A percentile compares a stretch with the other conserved stretches of the same genome.
phyloP scores from a whole-genome alignment of 64 coral and sea anemone genomes.

The Dendronephthya gigantea region DNA sequence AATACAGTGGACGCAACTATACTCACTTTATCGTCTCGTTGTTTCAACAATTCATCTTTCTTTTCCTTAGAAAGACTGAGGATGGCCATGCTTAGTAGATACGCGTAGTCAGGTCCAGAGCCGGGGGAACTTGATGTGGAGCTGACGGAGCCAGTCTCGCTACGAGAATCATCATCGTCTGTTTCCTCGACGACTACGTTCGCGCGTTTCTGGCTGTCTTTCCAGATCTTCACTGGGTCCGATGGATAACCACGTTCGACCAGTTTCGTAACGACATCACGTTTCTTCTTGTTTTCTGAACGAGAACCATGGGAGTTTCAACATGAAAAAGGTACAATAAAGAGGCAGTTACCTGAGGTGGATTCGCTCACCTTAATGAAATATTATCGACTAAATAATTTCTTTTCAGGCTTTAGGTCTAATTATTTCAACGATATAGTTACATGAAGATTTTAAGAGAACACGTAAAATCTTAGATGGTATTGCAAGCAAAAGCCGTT shows the following conservation, averaged over 20 bases:
- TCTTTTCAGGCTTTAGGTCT: too few species aligned
- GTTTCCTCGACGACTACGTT: slow-evolving; percentile 12
- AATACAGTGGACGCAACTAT: too few species aligned
- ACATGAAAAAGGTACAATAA: not conserved
- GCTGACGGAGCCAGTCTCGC: slow-evolving; percentile 45
- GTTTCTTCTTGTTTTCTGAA: slow-evolving; percentile 70
- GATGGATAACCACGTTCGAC: slow-evolving; percentile 60
- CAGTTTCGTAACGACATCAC: slow-evolving; percentile 54
- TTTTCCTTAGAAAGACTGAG: slow-evolving; percentile 69
- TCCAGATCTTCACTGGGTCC: slow-evolving; percentile 77
- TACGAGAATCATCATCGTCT: slow-evolving; percentile 60
- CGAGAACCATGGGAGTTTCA: not conserved
- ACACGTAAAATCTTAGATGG: too few species aligned
- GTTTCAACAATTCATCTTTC: slow-evolving; percentile 80
- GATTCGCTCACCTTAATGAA: too few species aligned
- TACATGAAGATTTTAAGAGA: too few species aligned
- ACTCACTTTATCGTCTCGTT: slow-evolving; percentile 73
- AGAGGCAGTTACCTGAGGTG: too few species aligned
- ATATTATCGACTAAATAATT: too few species aligned
- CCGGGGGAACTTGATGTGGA: not conserved
- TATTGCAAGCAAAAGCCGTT: too few species aligned
- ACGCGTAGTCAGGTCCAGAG: slow-evolving; percentile 71
- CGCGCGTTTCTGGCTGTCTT: slow-evolving; percentile 32
- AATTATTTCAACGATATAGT: too few species aligned
- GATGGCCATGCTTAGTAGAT: slow-evolving; percentile 73